Evolutionary conservation across 2,888 invertebrate genomes (phyloP).

Genomic region (Acanthacorydalis orientalis): DNA sequence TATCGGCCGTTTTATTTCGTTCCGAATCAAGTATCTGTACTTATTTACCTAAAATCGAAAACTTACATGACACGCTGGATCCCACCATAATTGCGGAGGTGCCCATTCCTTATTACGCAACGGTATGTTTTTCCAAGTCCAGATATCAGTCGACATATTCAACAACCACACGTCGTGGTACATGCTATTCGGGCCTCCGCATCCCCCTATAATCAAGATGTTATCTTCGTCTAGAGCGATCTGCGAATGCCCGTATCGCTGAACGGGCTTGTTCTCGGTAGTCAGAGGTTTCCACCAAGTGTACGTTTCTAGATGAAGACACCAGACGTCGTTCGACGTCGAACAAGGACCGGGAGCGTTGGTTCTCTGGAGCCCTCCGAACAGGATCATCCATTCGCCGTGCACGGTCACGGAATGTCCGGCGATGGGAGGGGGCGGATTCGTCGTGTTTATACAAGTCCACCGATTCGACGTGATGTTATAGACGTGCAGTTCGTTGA

Average conservation of each 20-base stretch:
- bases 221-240: conserved; percentile 61
- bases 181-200: conserved; percentile 70
- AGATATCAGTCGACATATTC: conserved; percentile 49
- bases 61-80: conserved; percentile 68
- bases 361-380: conserved; percentile 30
- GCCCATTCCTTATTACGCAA: conserved; percentile 64
- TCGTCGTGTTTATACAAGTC: conserved; percentile 42
- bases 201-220: conserved; percentile 70
- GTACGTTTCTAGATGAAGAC: conserved; percentile 58
- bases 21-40: no score
- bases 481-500: conserved; percentile 83
- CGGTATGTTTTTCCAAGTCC: conserved; percentile 60
- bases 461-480: conserved; percentile 68
- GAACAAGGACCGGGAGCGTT: conserved; percentile 23
- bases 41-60: no score
- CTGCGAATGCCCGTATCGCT: conserved; percentile 84
- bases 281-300: conserved; percentile 65
- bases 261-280: conserved; percentile 15
- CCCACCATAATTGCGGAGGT: conserved; percentile 82
- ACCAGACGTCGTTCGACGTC: conserved; percentile 75
- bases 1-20: no score
- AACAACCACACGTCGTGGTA: conserved; percentile 86
- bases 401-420: conserved; percentile 86
- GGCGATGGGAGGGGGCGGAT: conserved; percentile 65
- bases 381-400: conserved; percentile 66